Percentiles rank a stretch among this genome's conserved stretches.
These are phyloP conservation scores for Nematolebias whitei DNA, from an alignment of 2,113 vertebrate genomes.

Conservation along the genomic window DNA sequence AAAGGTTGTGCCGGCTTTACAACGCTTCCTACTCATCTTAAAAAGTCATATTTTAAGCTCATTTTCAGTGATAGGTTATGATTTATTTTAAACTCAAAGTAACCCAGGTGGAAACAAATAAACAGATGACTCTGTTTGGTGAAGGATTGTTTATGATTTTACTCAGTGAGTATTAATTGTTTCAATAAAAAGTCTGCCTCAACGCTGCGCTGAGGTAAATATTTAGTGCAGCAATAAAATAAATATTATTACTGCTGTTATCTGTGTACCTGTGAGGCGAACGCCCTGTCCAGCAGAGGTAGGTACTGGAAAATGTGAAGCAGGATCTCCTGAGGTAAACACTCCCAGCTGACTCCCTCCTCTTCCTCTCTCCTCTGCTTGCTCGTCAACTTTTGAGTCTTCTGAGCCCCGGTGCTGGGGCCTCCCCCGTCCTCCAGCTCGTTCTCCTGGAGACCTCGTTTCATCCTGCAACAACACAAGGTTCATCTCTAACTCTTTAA, in stretches of 20 bases:
- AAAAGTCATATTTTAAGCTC: background rate
- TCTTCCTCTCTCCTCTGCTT: conserved; percentile 52
- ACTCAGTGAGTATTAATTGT: background rate
- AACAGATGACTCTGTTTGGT: background rate
- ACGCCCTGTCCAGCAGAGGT: conserved; percentile 91
- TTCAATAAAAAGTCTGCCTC: background rate
- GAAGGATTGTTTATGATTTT: too few relatives aligned
- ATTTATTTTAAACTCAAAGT: too few relatives aligned
- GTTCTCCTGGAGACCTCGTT: conserved; percentile 81
- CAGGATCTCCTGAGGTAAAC: conserved; percentile 90
- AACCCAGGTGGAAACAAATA: too few relatives aligned
- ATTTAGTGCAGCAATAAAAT: background rate
- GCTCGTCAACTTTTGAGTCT: conserved; percentile 78
- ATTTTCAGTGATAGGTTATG: background rate
- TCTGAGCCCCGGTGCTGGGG: conserved; percentile 65
- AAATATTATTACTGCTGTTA: background rate
- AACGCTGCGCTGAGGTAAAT: conserved; percentile 5
- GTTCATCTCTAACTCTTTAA: too few relatives aligned
- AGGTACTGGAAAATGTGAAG: conserved; percentile 92
- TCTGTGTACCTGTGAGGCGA: conserved; percentile 84
- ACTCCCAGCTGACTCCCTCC: conserved; percentile 80
- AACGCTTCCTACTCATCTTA: background rate
- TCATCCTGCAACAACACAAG: conserved; percentile 82
- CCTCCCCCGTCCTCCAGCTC: conserved; percentile 72
- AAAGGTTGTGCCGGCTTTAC: too few relatives aligned